Base-by-base conservation (phyloP, 2,797 vertebrate species). In the Manis javanica region DNA sequence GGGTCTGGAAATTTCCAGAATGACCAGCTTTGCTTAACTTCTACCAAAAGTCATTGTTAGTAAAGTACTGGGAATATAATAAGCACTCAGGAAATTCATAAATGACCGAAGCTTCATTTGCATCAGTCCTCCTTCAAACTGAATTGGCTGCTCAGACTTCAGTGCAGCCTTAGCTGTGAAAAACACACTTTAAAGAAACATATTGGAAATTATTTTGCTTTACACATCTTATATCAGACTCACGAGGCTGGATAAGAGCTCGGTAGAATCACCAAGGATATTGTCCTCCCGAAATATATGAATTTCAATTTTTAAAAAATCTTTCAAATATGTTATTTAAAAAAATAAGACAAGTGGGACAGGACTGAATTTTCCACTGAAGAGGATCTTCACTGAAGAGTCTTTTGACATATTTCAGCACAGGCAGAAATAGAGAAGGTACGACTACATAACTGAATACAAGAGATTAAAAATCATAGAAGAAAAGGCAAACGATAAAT, bases 71-170 rank as follows among this genome's bases (percentile, higher is more conserved):
- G 42, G 37, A 90, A 57, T 34, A 57, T 68, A 90, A 42, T 61
- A 94, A 81, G 55, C 42, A 55, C n/a, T 53, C 24, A 84, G 77
- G 49, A 95, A 95, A 91, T 57, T 68, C 59, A 77, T 71, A 84
- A 91, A 75, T 61, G 34, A 29, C 81, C 57, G 55, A 24, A 7
- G 10, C 75, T 91, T 90, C 34, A 83, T 89, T 95, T 87, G 24
- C 51, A 21, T 39, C 66, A 72, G 3, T 77, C 46, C 42, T 79
- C 39, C 55, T 87, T 93, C 51, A 91, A 90, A 92, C n/a, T 85
- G 59, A 96, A 82, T 57, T 87, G 59, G 15, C 66, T 82, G 12
- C 61, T 95, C 21, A 90, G 34, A 61, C 29, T 87, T 72, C 16
- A 49, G 37, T 68, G 66, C 96, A 93, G 37, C 6, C 55, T 87